Conservation (phyloP, 1,140 invertebrate genomes). For the Trissolcus basalis region DNA sequence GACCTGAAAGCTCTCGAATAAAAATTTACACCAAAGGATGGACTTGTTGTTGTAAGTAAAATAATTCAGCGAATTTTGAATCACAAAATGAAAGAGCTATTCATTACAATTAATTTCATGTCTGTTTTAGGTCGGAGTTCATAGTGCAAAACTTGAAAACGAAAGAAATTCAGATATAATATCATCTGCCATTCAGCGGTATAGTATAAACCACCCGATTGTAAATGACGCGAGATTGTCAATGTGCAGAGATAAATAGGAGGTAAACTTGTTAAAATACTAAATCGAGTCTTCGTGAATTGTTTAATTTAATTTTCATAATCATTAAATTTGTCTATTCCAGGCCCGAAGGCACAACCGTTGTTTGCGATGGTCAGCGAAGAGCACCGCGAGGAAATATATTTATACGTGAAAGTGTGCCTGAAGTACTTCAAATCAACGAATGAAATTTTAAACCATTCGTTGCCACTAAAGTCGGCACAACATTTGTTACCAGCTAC, state of each 20-base stretch:
- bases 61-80: too few relatives aligned
- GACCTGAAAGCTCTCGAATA: slow-evolving; percentile 88
- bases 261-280: slow-evolving; percentile 69
- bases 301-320: neutral
- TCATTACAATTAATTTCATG: neutral
- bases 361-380: slow-evolving; percentile 90
- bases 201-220: slow-evolving; percentile 91
- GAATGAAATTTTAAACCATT: slow-evolving; percentile 72
- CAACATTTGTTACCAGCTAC: slow-evolving; percentile 76
- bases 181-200: slow-evolving; percentile 86
- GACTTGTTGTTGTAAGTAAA: slow-evolving; percentile 85
- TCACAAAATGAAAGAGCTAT: too few relatives aligned
- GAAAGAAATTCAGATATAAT: slow-evolving; percentile 89
- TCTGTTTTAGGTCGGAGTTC: slow-evolving; percentile 86
- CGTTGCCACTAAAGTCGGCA: slow-evolving; percentile 76
- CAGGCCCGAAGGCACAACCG: slow-evolving; percentile 83
- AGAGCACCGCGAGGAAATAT: slow-evolving; percentile 84
- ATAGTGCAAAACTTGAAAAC: slow-evolving; percentile 96
- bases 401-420: slow-evolving; percentile 80
- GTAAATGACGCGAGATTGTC: slow-evolving; percentile 87
- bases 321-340: slow-evolving; percentile 26
- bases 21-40: slow-evolving; percentile 81
- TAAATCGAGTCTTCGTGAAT: neutral
- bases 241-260: slow-evolving; percentile 86
- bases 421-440: slow-evolving; percentile 80